Percentiles rank a stretch among this genome's conserved stretches.
Evolutionary conservation across 1,140 invertebrate species (phyloP).

Genomic region (Ceratosolen fusciceps): DNA sequence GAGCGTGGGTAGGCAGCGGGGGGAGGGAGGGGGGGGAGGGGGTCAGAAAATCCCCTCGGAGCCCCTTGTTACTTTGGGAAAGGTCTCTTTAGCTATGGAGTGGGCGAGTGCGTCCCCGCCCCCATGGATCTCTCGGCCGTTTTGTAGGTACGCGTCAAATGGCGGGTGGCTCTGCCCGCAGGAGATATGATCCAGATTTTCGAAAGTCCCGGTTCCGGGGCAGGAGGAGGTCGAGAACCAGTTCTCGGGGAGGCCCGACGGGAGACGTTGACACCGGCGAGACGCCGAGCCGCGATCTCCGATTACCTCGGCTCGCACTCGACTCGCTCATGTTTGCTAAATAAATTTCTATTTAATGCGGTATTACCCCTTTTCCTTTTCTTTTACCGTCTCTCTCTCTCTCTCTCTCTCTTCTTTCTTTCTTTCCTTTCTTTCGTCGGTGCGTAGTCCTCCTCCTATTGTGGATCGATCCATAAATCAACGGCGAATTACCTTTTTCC

Average conservation of each 20-base stretch:
- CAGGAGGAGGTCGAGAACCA: constrained; percentile 42
- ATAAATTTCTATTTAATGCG: constrained; percentile 24
- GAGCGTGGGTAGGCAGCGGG: too few relatives aligned
- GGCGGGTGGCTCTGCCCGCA: constrained; percentile 18
- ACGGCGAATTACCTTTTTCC: background rate
- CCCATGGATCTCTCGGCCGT: constrained; percentile 17
- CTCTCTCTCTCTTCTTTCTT: too few relatives aligned
- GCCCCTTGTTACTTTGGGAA: too few relatives aligned
- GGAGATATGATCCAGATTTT: constrained; percentile 58
- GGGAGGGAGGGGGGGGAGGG: too few relatives aligned
- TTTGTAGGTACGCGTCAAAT: constrained; percentile 12
- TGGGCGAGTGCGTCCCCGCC: constrained; percentile 14
- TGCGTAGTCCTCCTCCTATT: background rate
- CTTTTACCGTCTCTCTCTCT: too few relatives aligned
- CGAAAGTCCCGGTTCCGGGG: constrained; percentile 52
- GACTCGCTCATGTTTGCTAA: constrained; percentile 11
- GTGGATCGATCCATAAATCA: constrained; percentile 17
- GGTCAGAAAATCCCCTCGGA: too few relatives aligned
- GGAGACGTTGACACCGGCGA: background rate
- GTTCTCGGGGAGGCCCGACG: constrained; percentile 43
- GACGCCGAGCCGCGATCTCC: constrained; percentile 12
- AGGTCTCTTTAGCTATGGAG: constrained; percentile 12
- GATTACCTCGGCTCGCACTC: constrained; percentile 19
- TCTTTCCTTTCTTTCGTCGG: constrained; percentile 4
- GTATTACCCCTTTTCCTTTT: too few relatives aligned